These are phyloP conservation scores for Lepidocyrtoides sp. DNA, from an alignment of 2,888 invertebrate genomes.

Conservation along the genomic window DNA sequence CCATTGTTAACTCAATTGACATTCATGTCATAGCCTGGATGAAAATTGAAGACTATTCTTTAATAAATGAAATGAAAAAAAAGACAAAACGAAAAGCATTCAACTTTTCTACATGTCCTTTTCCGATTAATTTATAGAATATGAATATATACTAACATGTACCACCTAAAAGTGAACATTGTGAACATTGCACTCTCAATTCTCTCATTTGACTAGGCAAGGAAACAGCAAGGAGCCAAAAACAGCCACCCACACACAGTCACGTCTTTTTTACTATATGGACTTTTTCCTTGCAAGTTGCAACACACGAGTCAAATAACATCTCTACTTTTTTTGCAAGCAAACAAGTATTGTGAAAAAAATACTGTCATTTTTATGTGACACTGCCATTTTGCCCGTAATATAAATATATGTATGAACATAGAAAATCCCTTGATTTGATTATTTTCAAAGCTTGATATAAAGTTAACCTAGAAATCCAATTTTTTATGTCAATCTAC, in stretches of 20 bases:
- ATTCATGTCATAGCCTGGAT: constrained; percentile 28
- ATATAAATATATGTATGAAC: not conserved
- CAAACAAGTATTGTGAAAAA: constrained; percentile 27
- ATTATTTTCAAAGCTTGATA: constrained; percentile 17
- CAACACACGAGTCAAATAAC: not conserved
- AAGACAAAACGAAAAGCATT: not conserved
- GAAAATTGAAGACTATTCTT: constrained; percentile 12
- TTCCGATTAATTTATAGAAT: not conserved
- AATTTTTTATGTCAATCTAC: constrained; percentile 62
- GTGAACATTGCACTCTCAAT: constrained; percentile 1
- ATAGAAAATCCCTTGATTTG: not conserved
- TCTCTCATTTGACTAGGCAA: not conserved
- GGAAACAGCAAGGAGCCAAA: constrained; percentile 57
- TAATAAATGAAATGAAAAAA: not conserved
- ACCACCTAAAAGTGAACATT: not conserved
- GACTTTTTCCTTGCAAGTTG: not conserved
- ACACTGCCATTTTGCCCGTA: constrained; percentile 53
- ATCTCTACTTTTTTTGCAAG: constrained; percentile 20
- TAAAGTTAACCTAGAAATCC: constrained; percentile 61
- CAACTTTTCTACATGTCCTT: not conserved
- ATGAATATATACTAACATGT: not conserved
- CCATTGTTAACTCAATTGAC: constrained; percentile 35
- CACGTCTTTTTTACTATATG: constrained; percentile 10
- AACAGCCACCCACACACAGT: constrained; percentile 62
- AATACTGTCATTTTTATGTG: constrained; percentile 67